These are phyloP conservation scores for Calliscelio sp. DNA, from an alignment of 2,888 invertebrate species.

Conservation along the genomic window DNA sequence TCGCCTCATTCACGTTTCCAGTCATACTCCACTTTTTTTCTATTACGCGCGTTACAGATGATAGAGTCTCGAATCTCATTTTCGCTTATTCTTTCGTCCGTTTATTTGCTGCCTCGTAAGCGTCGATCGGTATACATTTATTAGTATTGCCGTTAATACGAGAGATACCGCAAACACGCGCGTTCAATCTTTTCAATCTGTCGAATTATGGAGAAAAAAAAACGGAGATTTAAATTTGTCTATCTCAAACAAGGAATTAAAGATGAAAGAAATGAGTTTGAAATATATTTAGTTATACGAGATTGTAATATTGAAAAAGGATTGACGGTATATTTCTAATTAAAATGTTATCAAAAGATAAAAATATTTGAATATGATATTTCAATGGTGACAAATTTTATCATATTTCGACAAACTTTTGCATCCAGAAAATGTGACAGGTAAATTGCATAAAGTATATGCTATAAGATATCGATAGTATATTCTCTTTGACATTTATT, in stretches of 20 bases:
- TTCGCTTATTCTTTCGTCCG: conserved; percentile 55
- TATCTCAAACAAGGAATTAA: no score
- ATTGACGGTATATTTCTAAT: no score
- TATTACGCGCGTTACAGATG: conserved; percentile 64
- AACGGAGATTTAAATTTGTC: no score
- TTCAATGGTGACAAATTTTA: neutral
- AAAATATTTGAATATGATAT: neutral
- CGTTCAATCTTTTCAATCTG: no score
- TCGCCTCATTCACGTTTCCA: conserved; percentile 61
- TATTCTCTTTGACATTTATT: neutral
- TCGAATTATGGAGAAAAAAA: no score
- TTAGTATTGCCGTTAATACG: conserved; percentile 34
- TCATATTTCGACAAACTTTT: neutral
- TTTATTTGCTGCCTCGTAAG: conserved; percentile 33
- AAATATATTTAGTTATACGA: no score
- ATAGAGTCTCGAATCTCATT: conserved; percentile 65
- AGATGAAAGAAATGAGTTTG: no score
- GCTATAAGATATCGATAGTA: neutral
- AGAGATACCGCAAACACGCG: no score
- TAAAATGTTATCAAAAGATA: neutral
- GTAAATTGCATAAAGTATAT: neutral
- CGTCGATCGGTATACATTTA: conserved; percentile 38
- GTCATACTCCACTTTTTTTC: conserved; percentile 52
- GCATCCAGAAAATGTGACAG: neutral
- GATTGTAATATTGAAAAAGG: no score